These are phyloP conservation scores for Zaprionus lachaisei DNA, from an alignment of 1,140 invertebrate genomes.

Conservation along the genomic window DNA sequence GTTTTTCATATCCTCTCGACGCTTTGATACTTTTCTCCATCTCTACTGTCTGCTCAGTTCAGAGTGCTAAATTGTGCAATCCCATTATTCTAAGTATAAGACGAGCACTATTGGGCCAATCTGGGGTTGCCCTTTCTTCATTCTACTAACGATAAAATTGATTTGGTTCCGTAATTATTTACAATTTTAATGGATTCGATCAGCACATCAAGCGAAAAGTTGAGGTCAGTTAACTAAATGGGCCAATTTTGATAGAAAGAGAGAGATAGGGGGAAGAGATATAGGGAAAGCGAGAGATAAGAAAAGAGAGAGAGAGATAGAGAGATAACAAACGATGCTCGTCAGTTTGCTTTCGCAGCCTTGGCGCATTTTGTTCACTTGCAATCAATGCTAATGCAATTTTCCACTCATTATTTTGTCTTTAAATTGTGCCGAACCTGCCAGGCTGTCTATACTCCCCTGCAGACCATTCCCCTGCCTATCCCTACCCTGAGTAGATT, in stretches of 20 bases:
- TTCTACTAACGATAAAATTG: not conserved
- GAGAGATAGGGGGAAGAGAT: not conserved
- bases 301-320: not conserved
- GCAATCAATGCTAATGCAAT: slow-evolving; percentile 43
- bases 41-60: no score
- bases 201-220: not conserved
- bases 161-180: not conserved
- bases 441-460: not conserved
- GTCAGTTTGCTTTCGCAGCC: slow-evolving; percentile 5
- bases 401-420: slow-evolving; percentile 46
- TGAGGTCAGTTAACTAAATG: slow-evolving; percentile 3
- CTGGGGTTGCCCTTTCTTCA: not conserved
- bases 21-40: no score
- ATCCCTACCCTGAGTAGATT: not conserved
- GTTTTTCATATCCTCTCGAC: no score
- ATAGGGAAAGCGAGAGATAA: not conserved
- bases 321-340: not conserved
- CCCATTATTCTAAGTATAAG: no score
- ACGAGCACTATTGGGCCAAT: not conserved
- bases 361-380: slow-evolving; percentile 11
- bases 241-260: not conserved
- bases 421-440: slow-evolving; percentile 9
- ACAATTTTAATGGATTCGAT: not conserved
- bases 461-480: not conserved
- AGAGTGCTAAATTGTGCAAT: no score